Evolutionary conservation across 2,888 invertebrate species (phyloP).

Genomic region (Aelia acuminata): DNA sequence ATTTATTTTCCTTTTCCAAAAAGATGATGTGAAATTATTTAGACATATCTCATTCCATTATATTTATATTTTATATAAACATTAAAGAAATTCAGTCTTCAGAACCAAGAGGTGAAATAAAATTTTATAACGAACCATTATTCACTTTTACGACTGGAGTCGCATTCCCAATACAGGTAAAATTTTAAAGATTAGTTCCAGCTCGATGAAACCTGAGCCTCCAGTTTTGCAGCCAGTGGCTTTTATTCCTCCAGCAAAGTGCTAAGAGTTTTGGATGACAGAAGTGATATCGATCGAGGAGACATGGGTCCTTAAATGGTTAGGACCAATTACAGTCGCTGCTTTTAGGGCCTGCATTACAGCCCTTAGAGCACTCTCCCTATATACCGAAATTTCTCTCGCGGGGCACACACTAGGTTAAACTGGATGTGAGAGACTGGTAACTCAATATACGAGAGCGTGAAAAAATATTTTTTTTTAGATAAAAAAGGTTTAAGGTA

Average conservation of each 20-base stretch:
- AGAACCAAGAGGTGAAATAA: not conserved
- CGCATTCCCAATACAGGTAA: not conserved
- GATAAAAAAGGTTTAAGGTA: no score
- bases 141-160: not conserved
- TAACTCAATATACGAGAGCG: not conserved
- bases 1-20: no score
- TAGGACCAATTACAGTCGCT: constrained; percentile 10
- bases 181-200: not conserved
- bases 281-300: constrained; percentile 29
- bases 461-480: no score
- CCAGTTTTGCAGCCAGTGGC: not conserved
- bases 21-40: no score
- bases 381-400: not conserved
- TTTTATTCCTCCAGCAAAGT: not conserved
- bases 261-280: not conserved
- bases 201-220: not conserved
- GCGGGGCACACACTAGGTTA: not conserved
- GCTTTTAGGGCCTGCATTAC: constrained; percentile 12
- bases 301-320: constrained; percentile 12
- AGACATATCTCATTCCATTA: no score
- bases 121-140: not conserved
- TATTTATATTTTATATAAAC: no score
- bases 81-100: no score
- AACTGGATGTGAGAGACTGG: not conserved
- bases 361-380: not conserved